Evolutionary conservation across 2,113 vertebrate genomes (phyloP).

Genomic region (Glareola pratincola): DNA sequence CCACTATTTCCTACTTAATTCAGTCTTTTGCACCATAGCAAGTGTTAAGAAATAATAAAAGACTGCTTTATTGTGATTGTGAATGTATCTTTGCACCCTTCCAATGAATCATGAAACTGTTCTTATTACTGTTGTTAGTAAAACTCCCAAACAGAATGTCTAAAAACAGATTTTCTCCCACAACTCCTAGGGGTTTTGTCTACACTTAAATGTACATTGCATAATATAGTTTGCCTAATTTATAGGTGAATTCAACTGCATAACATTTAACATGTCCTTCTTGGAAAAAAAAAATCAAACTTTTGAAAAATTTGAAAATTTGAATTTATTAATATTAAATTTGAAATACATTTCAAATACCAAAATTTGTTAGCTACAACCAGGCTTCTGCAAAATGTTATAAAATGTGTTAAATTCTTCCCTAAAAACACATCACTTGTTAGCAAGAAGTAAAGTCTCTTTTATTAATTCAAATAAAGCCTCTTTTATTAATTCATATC

Average conservation of each 20-base stretch:
- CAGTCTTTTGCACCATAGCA: neutral
- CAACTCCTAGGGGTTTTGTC: neutral
- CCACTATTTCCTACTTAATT: neutral
- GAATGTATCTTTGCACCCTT: neutral
- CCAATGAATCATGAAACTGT: neutral
- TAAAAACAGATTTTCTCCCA: neutral
- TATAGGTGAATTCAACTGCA: rapidly evolving
- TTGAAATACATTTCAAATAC: neutral
- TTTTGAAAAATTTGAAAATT: too few species aligned
- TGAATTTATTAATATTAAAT: neutral
- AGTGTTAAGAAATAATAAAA: neutral
- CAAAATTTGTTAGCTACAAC: neutral
- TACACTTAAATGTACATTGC: neutral
- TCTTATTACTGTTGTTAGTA: neutral
- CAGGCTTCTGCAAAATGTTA: neutral
- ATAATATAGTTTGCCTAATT: neutral
- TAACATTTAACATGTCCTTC: neutral
- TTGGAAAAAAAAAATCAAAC: neutral
- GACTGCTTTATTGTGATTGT: rapidly evolving
- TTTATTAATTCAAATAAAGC: neutral
- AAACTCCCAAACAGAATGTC: neutral
- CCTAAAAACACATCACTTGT: neutral
- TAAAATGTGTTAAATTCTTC: neutral
- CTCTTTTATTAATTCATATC: neutral
- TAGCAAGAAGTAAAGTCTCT: neutral